A percentile compares a stretch with the other conserved stretches of the same genome.
These are phyloP conservation scores for Hirundo rustica DNA, from an alignment of 2,797 vertebrate species.

Conservation along the genomic window DNA sequence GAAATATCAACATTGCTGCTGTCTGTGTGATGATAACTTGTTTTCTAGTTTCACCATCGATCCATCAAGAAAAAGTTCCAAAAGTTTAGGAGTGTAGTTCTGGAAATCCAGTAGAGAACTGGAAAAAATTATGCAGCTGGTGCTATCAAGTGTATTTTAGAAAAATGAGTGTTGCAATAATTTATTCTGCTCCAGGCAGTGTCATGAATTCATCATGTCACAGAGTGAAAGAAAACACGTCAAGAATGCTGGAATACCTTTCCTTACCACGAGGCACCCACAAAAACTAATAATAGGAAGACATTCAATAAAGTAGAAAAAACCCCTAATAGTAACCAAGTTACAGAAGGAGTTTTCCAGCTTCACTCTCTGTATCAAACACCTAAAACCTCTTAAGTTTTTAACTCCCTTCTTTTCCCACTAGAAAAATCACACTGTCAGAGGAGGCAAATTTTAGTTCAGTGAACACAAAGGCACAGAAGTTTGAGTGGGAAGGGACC, in stretches of 20 bases:
- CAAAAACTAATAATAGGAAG: background rate
- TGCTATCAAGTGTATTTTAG: background rate
- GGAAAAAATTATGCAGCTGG: background rate
- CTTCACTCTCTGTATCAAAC: background rate
- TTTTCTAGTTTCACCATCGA: background rate
- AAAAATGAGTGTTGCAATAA: background rate
- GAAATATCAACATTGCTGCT: background rate
- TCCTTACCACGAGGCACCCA: background rate
- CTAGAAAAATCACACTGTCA: background rate
- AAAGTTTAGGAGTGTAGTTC: background rate
- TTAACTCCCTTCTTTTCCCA: background rate
- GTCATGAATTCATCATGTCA: background rate
- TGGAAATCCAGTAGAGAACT: background rate
- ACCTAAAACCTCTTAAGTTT: background rate
- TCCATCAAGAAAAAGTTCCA: background rate
- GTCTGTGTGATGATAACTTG: background rate
- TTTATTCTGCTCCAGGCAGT: conserved; percentile 2
- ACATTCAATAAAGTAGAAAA: background rate
- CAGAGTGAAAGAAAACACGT: background rate
- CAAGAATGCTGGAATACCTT: background rate
- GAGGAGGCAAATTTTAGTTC: background rate
- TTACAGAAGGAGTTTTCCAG: background rate
- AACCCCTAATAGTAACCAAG: background rate
- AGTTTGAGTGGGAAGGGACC: background rate
- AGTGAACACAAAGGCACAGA: background rate